Percentiles rank a stretch among this genome's conserved stretches.
Evolutionary conservation across 2,113 vertebrate genomes (phyloP).

Genomic region (Aramus guarauna): DNA sequence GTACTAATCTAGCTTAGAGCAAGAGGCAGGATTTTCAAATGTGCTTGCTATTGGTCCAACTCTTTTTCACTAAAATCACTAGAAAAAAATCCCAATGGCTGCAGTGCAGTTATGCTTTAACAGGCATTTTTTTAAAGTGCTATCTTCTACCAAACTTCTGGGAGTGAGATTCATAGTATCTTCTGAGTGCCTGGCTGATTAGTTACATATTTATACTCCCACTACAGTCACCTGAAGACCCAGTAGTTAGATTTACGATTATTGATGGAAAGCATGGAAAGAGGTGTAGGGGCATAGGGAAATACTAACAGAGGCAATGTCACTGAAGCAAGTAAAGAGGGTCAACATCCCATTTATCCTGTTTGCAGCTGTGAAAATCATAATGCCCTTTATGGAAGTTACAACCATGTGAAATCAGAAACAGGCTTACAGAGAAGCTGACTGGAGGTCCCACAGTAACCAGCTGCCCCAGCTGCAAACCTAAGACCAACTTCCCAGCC

Average conservation of each 20-base stretch:
- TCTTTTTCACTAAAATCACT: neutral
- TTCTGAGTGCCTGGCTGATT: neutral
- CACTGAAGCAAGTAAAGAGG: neutral
- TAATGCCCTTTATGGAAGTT: neutral
- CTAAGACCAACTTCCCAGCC: neutral
- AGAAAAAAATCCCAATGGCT: neutral
- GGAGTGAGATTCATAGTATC: neutral
- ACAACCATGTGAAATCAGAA: neutral
- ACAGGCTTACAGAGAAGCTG: neutral
- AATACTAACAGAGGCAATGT: neutral
- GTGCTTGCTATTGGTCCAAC: neutral
- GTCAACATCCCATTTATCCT: neutral
- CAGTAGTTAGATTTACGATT: neutral
- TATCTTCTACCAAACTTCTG: neutral
- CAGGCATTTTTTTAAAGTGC: neutral
- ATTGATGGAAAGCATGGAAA: neutral
- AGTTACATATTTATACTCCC: neutral
- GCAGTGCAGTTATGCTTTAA: neutral
- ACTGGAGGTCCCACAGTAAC: neutral
- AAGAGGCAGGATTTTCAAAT: neutral
- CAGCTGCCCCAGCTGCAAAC: neutral
- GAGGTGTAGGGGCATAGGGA: neutral
- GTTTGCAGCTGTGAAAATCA: neutral
- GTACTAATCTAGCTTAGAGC: neutral
- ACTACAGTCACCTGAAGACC: rapidly evolving